phyloP scores from a whole-genome alignment of 2,888 invertebrate species.

The Drosophila stalkeri region DNA sequence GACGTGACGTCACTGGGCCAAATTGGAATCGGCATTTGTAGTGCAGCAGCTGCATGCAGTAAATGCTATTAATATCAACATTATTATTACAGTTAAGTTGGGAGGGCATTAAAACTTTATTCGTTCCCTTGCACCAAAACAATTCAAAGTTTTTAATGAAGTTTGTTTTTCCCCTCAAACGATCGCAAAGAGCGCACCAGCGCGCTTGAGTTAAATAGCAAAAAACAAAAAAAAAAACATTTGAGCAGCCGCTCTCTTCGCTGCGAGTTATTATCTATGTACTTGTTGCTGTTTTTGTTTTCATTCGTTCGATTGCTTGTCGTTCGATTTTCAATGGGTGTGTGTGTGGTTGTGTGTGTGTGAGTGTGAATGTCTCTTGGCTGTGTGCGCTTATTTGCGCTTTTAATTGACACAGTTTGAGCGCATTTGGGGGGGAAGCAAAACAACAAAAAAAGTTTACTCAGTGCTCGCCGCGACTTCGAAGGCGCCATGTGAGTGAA shows the following conservation, averaged over 20 bases:
- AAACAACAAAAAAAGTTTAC: slow-evolving; percentile 36
- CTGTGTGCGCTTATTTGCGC: slow-evolving; percentile 47
- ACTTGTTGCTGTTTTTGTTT: slow-evolving; percentile 26
- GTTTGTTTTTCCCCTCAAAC: slow-evolving; percentile 26
- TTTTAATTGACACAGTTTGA: slow-evolving; percentile 68
- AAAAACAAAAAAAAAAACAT: not conserved
- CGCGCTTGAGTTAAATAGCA: not conserved
- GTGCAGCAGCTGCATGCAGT: slow-evolving; percentile 34
- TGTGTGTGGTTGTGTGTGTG: slow-evolving; percentile 2
- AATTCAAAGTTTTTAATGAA: slow-evolving; percentile 50
- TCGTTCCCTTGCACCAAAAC: not conserved
- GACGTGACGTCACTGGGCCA: slow-evolving; percentile 32
- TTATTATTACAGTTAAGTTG: slow-evolving; percentile 46
- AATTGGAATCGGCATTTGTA: slow-evolving; percentile 48
- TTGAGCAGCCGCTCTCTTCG: slow-evolving; percentile 5
- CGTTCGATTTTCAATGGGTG: slow-evolving; percentile 47
- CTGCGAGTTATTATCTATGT: slow-evolving; percentile 34
- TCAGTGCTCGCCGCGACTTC: slow-evolving; percentile 70
- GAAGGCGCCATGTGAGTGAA: slow-evolving; percentile 61
- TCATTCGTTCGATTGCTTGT: slow-evolving; percentile 39
- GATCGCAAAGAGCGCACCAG: slow-evolving; percentile 32
- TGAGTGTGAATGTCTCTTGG: slow-evolving; percentile 10
- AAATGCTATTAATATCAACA: slow-evolving; percentile 48
- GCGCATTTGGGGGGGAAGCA: slow-evolving; percentile 22
- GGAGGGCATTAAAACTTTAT: slow-evolving; percentile 47